These are phyloP conservation scores for Gobio gobio DNA, from an alignment of 2,113 vertebrate species.

Conservation along the genomic window DNA sequence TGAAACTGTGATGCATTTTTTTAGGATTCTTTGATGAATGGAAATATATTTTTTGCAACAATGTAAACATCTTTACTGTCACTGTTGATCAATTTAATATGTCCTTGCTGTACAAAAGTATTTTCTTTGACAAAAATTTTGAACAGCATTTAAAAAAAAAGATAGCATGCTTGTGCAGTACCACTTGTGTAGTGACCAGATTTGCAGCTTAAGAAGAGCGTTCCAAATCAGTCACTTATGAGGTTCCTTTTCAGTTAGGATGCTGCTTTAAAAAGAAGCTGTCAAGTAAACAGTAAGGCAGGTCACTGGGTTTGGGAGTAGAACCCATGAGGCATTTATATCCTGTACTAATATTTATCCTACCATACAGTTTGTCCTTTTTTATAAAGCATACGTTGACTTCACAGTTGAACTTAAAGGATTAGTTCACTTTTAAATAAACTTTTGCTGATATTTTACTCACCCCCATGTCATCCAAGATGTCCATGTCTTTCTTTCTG, in stretches of 20 bases:
- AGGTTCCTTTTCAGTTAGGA: slow-evolving; percentile 3
- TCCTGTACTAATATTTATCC: not conserved
- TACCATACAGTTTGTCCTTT: not conserved
- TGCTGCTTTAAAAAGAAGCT: not conserved
- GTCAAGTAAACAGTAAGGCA: slow-evolving; percentile 1
- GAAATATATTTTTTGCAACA: too few species aligned
- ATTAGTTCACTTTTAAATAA: too few species aligned
- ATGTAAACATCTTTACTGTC: too few species aligned
- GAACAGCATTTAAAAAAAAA: not conserved
- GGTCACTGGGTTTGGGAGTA: slow-evolving; percentile 5
- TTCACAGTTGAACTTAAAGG: not conserved
- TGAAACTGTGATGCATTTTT: too few species aligned
- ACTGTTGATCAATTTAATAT: too few species aligned
- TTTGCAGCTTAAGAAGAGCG: not conserved
- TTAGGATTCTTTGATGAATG: too few species aligned
- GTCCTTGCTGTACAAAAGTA: too few species aligned
- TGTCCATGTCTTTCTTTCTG: too few species aligned
- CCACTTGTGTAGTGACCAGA: not conserved
- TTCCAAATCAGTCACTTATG: slow-evolving; percentile 9
- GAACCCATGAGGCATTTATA: not conserved
- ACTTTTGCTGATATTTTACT: too few species aligned
- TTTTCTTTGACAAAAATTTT: too few species aligned
- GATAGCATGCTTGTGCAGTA: not conserved
- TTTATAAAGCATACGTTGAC: not conserved
- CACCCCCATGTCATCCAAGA: too few species aligned